Percentiles rank a stretch among this genome's conserved stretches.
Evolutionary conservation across 2,113 vertebrate species (phyloP).

Genomic region (Enhydra lutris): DNA sequence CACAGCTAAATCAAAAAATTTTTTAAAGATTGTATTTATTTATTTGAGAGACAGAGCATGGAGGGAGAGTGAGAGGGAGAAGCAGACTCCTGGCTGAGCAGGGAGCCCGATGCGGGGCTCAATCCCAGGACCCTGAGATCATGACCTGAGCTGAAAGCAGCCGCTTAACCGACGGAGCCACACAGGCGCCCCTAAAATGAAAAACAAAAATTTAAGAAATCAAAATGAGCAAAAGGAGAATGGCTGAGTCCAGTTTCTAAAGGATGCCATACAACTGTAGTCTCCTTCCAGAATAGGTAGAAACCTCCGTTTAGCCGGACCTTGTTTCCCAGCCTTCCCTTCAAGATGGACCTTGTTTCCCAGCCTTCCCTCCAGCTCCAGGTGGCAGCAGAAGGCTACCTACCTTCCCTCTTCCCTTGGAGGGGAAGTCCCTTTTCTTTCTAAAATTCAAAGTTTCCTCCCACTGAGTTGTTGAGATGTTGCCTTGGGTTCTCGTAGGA

Average conservation of each 20-base stretch:
- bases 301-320: not conserved
- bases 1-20: not conserved
- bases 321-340: not conserved
- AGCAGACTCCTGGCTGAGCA: too few species aligned
- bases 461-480: not conserved
- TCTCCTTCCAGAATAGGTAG: not conserved
- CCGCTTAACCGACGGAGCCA: too few species aligned
- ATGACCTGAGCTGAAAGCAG: too few species aligned
- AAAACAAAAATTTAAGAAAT: not conserved
- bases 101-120: too few species aligned
- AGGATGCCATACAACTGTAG: not conserved
- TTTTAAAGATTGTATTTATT: too few species aligned
- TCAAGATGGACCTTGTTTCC: not conserved
- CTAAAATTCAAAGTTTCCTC: not conserved
- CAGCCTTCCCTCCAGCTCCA: not conserved
- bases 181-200: not conserved
- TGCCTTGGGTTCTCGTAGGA: not conserved
- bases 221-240: not conserved
- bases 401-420: not conserved
- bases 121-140: too few species aligned
- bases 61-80: too few species aligned
- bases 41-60: too few species aligned
- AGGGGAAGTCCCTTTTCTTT: not conserved
- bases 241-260: not conserved
- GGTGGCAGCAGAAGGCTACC: not conserved